Evolutionary conservation across 2,888 invertebrate species (phyloP).

Genomic region (Diaprepes abbreviatus): DNA sequence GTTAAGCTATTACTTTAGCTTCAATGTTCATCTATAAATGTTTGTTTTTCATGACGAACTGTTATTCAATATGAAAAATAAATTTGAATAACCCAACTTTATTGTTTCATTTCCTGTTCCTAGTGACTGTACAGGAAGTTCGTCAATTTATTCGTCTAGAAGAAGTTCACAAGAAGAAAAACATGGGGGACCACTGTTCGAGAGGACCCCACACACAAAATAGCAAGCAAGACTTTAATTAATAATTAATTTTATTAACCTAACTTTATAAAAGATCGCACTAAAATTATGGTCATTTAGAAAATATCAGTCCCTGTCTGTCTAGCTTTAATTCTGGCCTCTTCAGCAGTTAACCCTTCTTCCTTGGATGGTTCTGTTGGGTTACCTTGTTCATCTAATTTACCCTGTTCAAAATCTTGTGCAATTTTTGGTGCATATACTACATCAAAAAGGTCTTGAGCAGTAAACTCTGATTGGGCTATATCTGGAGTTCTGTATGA

Average conservation of each 20-base stretch:
- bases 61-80: too few relatives aligned
- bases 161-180: too few relatives aligned
- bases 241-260: background rate
- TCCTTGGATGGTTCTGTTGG: conserved; percentile 80
- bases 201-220: too few relatives aligned
- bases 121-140: too few relatives aligned
- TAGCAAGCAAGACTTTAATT: too few relatives aligned
- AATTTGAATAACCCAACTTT: too few relatives aligned
- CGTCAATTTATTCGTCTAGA: too few relatives aligned
- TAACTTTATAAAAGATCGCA: conserved; percentile 7
- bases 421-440: conserved; percentile 85
- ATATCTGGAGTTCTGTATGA: conserved; percentile 86
- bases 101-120: too few relatives aligned
- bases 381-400: conserved; percentile 78
- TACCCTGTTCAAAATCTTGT: conserved; percentile 79
- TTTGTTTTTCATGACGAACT: too few relatives aligned
- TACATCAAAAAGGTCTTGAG: conserved; percentile 85
- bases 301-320: conserved; percentile 89
- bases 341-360: conserved; percentile 79
- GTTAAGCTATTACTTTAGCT: too few relatives aligned
- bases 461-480: conserved; percentile 84
- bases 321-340: conserved; percentile 78
- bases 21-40: too few relatives aligned
- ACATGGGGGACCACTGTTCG: too few relatives aligned
- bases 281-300: conserved; percentile 54